Percentiles rank a stretch among this genome's conserved stretches.
Conservation (phyloP, 2,113 vertebrate species). For the Pachyramphus minor region DNA sequence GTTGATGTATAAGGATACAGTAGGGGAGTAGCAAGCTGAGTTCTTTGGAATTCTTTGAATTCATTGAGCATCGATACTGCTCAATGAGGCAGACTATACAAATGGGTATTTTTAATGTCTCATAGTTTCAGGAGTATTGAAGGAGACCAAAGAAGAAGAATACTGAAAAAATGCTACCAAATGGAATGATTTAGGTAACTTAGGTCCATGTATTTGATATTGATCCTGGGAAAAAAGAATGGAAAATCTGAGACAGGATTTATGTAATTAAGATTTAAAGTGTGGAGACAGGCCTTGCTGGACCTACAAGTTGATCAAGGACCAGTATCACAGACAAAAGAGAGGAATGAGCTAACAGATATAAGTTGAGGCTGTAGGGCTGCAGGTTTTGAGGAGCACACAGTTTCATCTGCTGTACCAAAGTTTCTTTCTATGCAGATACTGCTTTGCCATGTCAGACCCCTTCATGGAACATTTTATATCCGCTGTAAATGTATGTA, state of each 20-base stretch:
- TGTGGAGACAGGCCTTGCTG: neutral
- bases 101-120: neutral
- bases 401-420: neutral
- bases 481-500: neutral
- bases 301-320: neutral
- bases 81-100: neutral
- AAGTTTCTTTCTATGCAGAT: neutral
- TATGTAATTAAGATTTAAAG: neutral
- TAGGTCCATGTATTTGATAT: neutral
- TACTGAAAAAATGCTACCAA: neutral
- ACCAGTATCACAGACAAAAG: neutral
- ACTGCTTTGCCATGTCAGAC: neutral
- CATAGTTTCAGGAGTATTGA: neutral
- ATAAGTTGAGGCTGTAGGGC: neutral
- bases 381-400: neutral
- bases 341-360: neutral
- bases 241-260: neutral
- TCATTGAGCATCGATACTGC: rapidly evolving
- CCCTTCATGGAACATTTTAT: neutral
- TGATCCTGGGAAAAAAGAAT: neutral
- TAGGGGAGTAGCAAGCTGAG: neutral
- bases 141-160: neutral
- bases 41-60: neutral
- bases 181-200: neutral
- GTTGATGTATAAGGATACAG: neutral